Base-by-base conservation (phyloP, 2,113 vertebrate genomes). In the Emydocephalus ijimae region DNA sequence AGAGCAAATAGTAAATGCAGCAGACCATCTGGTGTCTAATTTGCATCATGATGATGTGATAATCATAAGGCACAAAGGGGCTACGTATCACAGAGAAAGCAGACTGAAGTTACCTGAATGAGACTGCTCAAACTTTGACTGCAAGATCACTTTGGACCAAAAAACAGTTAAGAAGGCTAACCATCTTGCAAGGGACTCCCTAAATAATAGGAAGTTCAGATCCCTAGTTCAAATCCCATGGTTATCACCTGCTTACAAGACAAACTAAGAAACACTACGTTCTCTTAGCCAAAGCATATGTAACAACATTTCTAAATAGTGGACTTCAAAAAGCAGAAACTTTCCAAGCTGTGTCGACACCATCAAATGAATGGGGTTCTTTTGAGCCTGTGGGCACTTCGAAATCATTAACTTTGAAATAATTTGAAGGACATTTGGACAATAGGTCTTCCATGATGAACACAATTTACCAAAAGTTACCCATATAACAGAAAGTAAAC, bases 71-170 rank as follows among this genome's bases (percentile, higher is more conserved):
- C 88, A 89, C 64, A 92, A 48, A 81, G 92, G 89, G 56, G 94
- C 93, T 87, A 43, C 43, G 91, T 20, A 21, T 29, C 91, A 89
- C 92, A 52, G 88, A 81, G 57, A 59, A 95, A 74, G 91, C 59
- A 64, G 20, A 93, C 88, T 69, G 48, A 88, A 11, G n/a, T 81
- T 89, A 64, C 94, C 55, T 96, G 95, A 94, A 34, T 95, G 50
- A 52, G 50, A 52, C 88, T 88, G 39, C 34, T 94, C 21, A 91
- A 91, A 85, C 89, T 55, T 81, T 81, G 87, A 92, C 11, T 23
- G 20, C 48, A 18, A 39, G 69, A 39, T 6, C 86, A 87, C 3
- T 18, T 0, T 69, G 34, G 91, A 48, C 0, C 50, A 14, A 23
- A 59, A 92, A 90, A 23, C 26, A 91, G 59, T 29, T 59, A 12